Evolutionary conservation across 2,888 invertebrate species (phyloP), one percentile per base, ranked within the genome.

Genomic region (Malacosoma neustria): DNA sequence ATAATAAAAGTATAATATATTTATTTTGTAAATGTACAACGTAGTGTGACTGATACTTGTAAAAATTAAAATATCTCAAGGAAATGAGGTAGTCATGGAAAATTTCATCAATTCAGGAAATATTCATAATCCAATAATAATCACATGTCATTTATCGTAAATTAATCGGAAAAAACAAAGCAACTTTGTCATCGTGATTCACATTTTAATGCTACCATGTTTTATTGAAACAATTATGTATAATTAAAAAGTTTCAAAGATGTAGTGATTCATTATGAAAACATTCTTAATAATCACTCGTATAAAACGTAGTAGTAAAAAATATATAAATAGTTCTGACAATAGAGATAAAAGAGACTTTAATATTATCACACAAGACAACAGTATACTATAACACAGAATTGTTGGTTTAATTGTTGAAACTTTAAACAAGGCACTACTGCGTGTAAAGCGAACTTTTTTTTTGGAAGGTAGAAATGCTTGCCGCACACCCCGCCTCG

Each of bases 301-400:
- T n/a, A 43, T 40, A 39, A 43, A 40, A 37, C 31, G 34, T 13
- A 32, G 11, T 35, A 12, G 14, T 37, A 14, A 3, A 15, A 34
- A 34, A 40, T 36, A 42, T 38, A 37, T 35, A 37, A 35, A 42
- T 38, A 12, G 14, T 13, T 14, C 6, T 22, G n/a, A 22, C 9
- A 9, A 9, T 4, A 3, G 6, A 22, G 22, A 22, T 22, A 22
- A 22, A 22, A 22, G 22, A 22, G n/a, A n/a, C n/a, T n/a, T n/a
- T n/a, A n/a, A n/a, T n/a, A n/a, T n/a, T n/a, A n/a, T n/a, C n/a
- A n/a, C n/a, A n/a, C n/a, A n/a, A n/a, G n/a, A n/a, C n/a, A n/a
- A n/a, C n/a, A n/a, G n/a, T n/a, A n/a, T n/a, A n/a, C n/a, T n/a
- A n/a, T n/a, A n/a, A n/a, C n/a, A n/a, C n/a, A n/a, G n/a, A n/a